A percentile compares a stretch with the other conserved stretches of the same genome.
phyloP scores from a whole-genome alignment of 2,888 invertebrate genomes.

The Hyles lineata region DNA sequence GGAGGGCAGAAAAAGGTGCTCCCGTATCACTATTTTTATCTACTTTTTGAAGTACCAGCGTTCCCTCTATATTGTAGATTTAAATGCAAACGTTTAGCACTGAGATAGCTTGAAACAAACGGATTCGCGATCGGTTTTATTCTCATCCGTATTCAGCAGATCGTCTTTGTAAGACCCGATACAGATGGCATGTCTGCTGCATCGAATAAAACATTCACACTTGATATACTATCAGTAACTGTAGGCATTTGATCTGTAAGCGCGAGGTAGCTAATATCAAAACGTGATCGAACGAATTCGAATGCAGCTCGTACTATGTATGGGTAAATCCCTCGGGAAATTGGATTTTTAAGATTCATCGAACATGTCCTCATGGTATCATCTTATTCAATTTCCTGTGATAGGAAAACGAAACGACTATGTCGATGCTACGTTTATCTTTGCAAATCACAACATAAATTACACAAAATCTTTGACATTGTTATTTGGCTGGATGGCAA shows the following conservation, averaged over 20 bases:
- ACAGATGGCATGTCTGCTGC: neutral
- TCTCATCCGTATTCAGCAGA: slow-evolving; percentile 8
- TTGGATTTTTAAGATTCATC: slow-evolving; percentile 6
- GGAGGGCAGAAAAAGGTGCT: too few relatives aligned
- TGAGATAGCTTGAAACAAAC: neutral
- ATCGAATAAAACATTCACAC: slow-evolving; percentile 1
- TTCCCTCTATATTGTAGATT: too few relatives aligned
- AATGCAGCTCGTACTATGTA: neutral
- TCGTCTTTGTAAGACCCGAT: neutral
- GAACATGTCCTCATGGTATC: neutral
- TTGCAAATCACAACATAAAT: too few relatives aligned
- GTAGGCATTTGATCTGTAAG: neutral
- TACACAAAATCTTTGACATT: too few relatives aligned
- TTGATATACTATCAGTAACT: neutral
- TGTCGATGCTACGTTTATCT: too few relatives aligned
- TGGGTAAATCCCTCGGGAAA: slow-evolving; percentile 1
- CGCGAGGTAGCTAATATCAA: neutral
- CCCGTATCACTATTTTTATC: too few relatives aligned
- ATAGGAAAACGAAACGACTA: too few relatives aligned
- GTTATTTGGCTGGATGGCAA: too few relatives aligned
- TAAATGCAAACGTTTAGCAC: neutral
- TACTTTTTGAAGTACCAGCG: too few relatives aligned
- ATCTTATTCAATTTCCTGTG: neutral
- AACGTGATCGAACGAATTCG: neutral
- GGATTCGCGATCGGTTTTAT: neutral